Percentiles rank a stretch among this genome's conserved stretches.
Evolutionary conservation across 2,113 vertebrate genomes (phyloP).

Genomic region (western clawed frog (Xenopus tropicalis)): UCB_Xtro_10.0 CM004450.2:128799501-128800000

Average conservation of each 20-base stretch:
- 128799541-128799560: not conserved
- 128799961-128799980: too few relatives aligned
- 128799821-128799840: too few relatives aligned
- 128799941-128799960: too few relatives aligned
- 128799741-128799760: not conserved
- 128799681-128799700: not conserved
- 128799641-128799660: not conserved
- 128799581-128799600: constrained; percentile 4
- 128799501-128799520: constrained; percentile 56
- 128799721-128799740: not conserved
- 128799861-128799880: too few relatives aligned
- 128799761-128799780: constrained; percentile 6
- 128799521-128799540: constrained; percentile 46
- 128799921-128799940: too few relatives aligned
- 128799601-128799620: not conserved
- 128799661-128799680: not conserved
- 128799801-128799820: not conserved
- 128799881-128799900: too few relatives aligned
- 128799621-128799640: not conserved
- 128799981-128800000: not conserved
- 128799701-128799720: not conserved
- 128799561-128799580: not conserved
- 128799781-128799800: constrained; percentile 6
- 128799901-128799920: not conserved
- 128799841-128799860: too few relatives aligned